Evolutionary conservation across 2,888 invertebrate genomes (phyloP).

Genomic region (Anorthoa munda): DNA sequence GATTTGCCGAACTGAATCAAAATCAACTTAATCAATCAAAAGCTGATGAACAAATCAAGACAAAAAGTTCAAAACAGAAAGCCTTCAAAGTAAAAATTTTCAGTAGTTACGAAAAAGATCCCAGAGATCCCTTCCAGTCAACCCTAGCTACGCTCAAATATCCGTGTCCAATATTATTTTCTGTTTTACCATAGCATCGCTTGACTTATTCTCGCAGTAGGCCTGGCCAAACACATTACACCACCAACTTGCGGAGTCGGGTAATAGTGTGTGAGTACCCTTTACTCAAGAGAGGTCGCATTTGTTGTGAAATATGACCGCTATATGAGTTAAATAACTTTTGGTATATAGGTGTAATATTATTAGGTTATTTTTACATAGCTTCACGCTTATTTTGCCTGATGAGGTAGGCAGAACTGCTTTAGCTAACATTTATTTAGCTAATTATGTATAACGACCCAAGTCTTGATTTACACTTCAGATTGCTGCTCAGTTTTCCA

Average conservation of each 20-base stretch:
- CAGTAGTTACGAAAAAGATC: background rate
- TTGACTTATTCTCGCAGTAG: constrained; percentile 63
- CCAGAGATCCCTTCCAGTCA: constrained; percentile 14
- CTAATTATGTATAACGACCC: background rate
- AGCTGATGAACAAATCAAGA: no score
- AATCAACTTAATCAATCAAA: no score
- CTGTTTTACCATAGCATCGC: constrained; percentile 67
- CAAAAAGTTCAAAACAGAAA: background rate
- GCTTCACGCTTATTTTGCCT: background rate
- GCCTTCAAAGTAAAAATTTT: background rate
- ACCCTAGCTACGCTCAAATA: constrained; percentile 8
- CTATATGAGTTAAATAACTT: constrained; percentile 21
- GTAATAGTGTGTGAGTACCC: constrained; percentile 49
- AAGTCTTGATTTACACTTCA: no score
- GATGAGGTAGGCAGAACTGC: background rate
- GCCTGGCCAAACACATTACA: constrained; percentile 65
- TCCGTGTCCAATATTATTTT: constrained; percentile 64
- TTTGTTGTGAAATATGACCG: constrained; percentile 41
- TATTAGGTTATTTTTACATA: constrained; percentile 3
- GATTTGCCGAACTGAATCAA: background rate
- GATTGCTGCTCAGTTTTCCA: no score
- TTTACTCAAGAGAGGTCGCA: constrained; percentile 37
- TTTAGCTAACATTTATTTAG: background rate
- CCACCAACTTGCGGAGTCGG: constrained; percentile 42
- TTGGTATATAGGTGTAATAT: background rate